phyloP scores from a whole-genome alignment of 2,113 vertebrate species.

The Pandion haliaetus region DNA sequence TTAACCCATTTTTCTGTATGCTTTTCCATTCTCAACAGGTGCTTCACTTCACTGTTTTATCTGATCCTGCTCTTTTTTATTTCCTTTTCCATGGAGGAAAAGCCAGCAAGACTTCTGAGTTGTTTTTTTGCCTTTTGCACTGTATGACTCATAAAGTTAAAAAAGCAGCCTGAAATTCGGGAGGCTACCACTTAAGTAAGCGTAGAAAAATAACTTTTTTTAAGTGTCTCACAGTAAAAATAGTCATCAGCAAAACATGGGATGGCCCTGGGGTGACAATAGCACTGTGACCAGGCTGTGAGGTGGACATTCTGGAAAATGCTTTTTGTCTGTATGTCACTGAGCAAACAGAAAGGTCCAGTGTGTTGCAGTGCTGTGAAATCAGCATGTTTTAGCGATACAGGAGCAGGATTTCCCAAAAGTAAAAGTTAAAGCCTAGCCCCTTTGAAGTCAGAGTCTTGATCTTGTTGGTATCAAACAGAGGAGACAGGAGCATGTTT shows the following conservation, averaged over 20 bases:
- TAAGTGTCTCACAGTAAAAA: background rate
- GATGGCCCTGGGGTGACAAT: background rate
- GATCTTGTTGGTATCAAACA: background rate
- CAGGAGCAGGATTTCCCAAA: background rate
- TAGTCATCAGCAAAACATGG: background rate
- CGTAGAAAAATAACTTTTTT: background rate
- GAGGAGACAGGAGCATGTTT: background rate
- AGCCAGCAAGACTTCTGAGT: background rate
- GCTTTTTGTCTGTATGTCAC: background rate
- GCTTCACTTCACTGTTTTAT: background rate
- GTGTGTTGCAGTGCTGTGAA: background rate
- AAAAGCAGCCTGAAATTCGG: slow-evolving; percentile 24
- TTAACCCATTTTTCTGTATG: background rate
- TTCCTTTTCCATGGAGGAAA: background rate
- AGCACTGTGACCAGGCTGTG: background rate
- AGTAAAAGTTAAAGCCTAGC: background rate
- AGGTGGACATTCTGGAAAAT: background rate
- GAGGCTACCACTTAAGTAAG: background rate
- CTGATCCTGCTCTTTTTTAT: background rate
- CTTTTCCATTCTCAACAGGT: background rate
- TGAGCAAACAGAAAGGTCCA: background rate
- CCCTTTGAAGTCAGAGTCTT: background rate
- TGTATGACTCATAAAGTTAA: slow-evolving; percentile 26
- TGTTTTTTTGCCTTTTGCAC: slow-evolving; percentile 10
- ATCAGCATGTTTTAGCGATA: background rate